Base-by-base conservation (phyloP, 2,888 invertebrate species). In the Eristalis arbustorum region DNA sequence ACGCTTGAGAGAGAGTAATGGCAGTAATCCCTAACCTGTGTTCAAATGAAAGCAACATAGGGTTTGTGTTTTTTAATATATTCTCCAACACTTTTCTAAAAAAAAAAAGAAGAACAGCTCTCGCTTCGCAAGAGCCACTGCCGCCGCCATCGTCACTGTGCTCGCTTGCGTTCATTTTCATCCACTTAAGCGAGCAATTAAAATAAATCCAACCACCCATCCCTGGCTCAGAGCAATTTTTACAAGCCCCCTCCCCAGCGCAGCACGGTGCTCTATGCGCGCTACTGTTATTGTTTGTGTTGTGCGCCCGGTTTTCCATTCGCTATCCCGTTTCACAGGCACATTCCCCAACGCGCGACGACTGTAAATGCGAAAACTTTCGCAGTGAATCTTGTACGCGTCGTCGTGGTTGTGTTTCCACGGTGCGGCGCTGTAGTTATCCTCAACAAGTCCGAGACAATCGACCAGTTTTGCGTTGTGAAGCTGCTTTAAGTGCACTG, bases 111-210 rank as follows among this genome's bases (percentile, higher is more conserved):
- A 63, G 18, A 28, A 23, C 49, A 25, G 25, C 25, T 2, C 25
- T 49, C 66, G 13, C 11, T 25, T 40, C 14, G 25, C 23, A 42
- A 10, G 18, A 62, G 18, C 13, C 73, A 18, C 22, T 14, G 1
- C 40, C 63, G 1, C 40, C 63, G 1, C 40, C 63, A 14, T 49
- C 34, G 31, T 14, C 13, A n/a, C 49, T 18, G 18, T 18, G 49
- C 22, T 13, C 25, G 23, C 66, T 85, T 68, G 34, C 77, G 66
- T 87, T 87, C 75, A 79, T 83, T 87, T 83, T 68, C 83, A 83
- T 87, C 83, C 83, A 87, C 87, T 87, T 87, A 83, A 79, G 87
- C 75, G 75, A 83, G 83, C 87, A 87, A 87, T 87, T 87, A 87
- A 87, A 87, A 87, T 87, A 83, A 83, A 87, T 83, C 83, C 75